Conservation (phyloP, 1,140 invertebrate genomes). For the Homalodisca vitripennis region DNA sequence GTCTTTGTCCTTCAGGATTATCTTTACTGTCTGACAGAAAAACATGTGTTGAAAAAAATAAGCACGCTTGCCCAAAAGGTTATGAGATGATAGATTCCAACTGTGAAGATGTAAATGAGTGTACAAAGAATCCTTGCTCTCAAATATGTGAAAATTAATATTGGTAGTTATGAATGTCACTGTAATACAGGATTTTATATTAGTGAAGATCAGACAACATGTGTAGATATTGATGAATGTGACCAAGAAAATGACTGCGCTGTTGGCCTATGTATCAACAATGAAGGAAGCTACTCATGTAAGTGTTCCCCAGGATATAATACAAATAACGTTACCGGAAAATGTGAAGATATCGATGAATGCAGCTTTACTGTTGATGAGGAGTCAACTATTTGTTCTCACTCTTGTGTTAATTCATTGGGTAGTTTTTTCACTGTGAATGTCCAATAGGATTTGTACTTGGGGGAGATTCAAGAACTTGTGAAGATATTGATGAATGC, state of each 20-base stretch:
- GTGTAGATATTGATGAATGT: conserved; percentile 79
- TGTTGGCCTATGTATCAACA: conserved; percentile 59
- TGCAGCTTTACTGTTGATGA: conserved; percentile 40
- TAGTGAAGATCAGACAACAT: not conserved
- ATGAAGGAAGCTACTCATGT: conserved; percentile 54
- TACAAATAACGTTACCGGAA: conserved; percentile 49
- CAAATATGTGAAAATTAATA: not conserved
- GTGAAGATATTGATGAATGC: conserved; percentile 58
- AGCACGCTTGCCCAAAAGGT: not conserved
- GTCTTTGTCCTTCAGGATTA: conserved; percentile 43
- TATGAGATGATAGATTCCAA: not conserved
- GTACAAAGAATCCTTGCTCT: not conserved
- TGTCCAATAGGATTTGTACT: conserved; percentile 60
- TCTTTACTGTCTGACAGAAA: conserved; percentile 43
- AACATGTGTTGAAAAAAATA: conserved; percentile 37
- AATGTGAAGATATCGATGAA: conserved; percentile 46
- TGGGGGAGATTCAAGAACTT: conserved; percentile 45
- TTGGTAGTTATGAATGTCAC: not conserved
- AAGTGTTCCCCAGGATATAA: conserved; percentile 54
- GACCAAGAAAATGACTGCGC: conserved; percentile 66
- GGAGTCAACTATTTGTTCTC: conserved; percentile 54
- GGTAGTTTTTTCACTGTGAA: conserved; percentile 67
- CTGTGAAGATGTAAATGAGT: not conserved
- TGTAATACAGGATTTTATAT: not conserved
- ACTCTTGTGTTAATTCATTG: conserved; percentile 66